Conservation (phyloP, 2,888 invertebrate species). For the Ctenicera cuprea region DNA sequence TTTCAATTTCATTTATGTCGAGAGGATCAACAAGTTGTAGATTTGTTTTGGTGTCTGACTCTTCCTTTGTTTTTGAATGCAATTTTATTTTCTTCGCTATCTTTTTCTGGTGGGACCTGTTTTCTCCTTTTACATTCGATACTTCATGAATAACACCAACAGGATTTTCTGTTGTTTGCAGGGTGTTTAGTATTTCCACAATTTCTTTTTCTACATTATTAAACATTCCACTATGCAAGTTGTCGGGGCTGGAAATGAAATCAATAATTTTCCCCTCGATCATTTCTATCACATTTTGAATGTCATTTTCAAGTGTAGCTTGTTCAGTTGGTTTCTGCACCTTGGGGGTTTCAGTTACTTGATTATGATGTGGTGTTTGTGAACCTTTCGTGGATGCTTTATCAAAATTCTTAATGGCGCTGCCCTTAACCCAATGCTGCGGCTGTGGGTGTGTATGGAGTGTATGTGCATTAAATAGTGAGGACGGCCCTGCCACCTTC, state of each 20-base stretch:
- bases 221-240: constrained; percentile 41
- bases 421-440: neutral
- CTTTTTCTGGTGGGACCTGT: neutral
- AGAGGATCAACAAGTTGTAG: neutral
- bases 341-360: constrained; percentile 5
- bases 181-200: constrained; percentile 35
- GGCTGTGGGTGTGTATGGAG: too few species aligned
- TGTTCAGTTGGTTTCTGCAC: neutral
- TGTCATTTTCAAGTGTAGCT: constrained; percentile 32
- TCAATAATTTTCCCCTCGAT: constrained; percentile 50
- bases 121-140: neutral
- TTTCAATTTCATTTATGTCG: too few species aligned
- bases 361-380: neutral
- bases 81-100: too few species aligned
- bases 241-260: constrained; percentile 40
- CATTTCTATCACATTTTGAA: constrained; percentile 49
- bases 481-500: too few species aligned
- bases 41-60: neutral
- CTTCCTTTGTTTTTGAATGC: constrained; percentile 9
- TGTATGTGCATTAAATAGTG: too few species aligned
- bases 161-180: constrained; percentile 10
- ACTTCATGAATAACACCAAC: constrained; percentile 28
- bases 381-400: neutral
- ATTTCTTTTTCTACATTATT: constrained; percentile 44
- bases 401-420: neutral